Percentiles rank a stretch among this genome's conserved stretches.
phyloP scores from a whole-genome alignment of 1,140 invertebrate genomes.

The Drosophila elegans region DNA sequence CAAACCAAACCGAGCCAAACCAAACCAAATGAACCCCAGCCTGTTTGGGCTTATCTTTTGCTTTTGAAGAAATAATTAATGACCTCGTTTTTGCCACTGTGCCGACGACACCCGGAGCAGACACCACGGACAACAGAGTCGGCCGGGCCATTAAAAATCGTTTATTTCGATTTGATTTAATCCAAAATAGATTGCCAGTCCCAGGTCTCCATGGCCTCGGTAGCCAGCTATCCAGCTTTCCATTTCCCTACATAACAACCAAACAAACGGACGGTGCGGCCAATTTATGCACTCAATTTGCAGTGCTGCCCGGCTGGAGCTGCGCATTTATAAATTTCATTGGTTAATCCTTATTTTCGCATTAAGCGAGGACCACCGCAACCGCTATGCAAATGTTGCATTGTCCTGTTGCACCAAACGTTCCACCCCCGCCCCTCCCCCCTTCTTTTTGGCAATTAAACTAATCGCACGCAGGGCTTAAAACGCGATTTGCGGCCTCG shows the following conservation, averaged over 20 bases:
- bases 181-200: slow-evolving; percentile 83
- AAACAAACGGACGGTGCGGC: slow-evolving; percentile 31
- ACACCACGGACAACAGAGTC: not conserved
- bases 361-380: slow-evolving; percentile 54
- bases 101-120: slow-evolving; percentile 28
- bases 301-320: slow-evolving; percentile 26
- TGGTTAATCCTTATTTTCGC: slow-evolving; percentile 84
- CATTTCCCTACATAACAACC: too few species aligned
- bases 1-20: too few species aligned
- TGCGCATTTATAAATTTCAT: slow-evolving; percentile 84
- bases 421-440: not conserved
- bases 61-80: slow-evolving; percentile 85
- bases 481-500: slow-evolving; percentile 82
- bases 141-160: slow-evolving; percentile 83
- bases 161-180: slow-evolving; percentile 85
- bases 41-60: slow-evolving; percentile 74
- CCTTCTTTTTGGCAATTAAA: slow-evolving; percentile 72
- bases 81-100: slow-evolving; percentile 85
- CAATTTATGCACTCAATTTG: slow-evolving; percentile 84
- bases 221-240: not conserved
- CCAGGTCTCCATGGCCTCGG: slow-evolving; percentile 10
- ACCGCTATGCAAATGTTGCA: slow-evolving; percentile 74
- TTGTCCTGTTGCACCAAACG: slow-evolving; percentile 66
- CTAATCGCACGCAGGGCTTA: slow-evolving; percentile 84
- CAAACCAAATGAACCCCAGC: not conserved